These are phyloP conservation scores for Taenaris catops DNA, from an alignment of 2,888 invertebrate genomes.

Conservation along the genomic window DNA sequence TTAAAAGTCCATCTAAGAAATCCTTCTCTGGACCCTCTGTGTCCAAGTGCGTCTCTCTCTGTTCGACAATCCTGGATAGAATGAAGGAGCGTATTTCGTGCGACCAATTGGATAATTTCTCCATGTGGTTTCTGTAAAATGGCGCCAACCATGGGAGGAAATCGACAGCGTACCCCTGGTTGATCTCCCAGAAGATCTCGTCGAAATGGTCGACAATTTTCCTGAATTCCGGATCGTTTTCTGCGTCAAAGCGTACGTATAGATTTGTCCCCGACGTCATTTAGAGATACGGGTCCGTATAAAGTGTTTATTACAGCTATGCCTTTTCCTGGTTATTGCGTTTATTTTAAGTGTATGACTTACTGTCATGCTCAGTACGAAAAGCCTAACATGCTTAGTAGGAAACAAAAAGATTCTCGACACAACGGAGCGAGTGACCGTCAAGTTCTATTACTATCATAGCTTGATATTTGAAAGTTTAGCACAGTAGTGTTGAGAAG, in stretches of 20 bases:
- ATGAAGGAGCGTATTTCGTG: conserved; percentile 86
- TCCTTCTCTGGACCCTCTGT: conserved; percentile 83
- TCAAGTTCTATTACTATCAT: too few relatives aligned
- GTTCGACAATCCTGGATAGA: conserved; percentile 83
- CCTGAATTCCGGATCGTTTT: conserved; percentile 82
- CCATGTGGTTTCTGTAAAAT: conserved; percentile 84
- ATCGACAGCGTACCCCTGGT: conserved; percentile 92
- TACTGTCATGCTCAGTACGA: too few relatives aligned
- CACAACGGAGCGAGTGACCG: too few relatives aligned
- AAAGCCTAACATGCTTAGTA: too few relatives aligned
- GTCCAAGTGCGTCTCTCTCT: conserved; percentile 77
- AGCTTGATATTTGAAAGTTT: too few relatives aligned
- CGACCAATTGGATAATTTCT: conserved; percentile 84
- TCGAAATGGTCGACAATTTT: conserved; percentile 87
- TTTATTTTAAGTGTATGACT: too few relatives aligned
- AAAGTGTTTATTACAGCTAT: too few relatives aligned
- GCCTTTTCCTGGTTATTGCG: too few relatives aligned
- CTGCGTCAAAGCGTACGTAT: conserved; percentile 85
- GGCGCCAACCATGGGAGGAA: conserved; percentile 91
- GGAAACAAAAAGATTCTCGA: too few relatives aligned
- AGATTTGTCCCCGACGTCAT: too few relatives aligned
- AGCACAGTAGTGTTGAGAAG: too few relatives aligned
- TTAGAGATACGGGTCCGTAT: too few relatives aligned
- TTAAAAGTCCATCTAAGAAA: conserved; percentile 88
- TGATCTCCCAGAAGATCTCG: conserved; percentile 95